Base-by-base conservation (phyloP, 1,140 invertebrate species). In the Pantala flavescens region DNA sequence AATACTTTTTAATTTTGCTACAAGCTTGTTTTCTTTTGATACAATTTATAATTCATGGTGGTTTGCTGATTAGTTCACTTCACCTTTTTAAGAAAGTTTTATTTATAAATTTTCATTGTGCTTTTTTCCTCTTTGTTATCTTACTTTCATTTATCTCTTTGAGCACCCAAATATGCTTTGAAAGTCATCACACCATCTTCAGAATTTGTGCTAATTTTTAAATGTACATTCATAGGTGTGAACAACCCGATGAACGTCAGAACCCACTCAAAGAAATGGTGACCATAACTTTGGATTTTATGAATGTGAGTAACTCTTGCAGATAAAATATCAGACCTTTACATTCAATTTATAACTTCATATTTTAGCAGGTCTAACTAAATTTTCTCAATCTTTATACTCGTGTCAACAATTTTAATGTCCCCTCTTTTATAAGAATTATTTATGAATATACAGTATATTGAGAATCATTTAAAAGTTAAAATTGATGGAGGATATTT, bases 151-250 rank as follows among this genome's bases (percentile, higher is more conserved):
- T 63, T 21, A 63, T 63, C 49, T 36, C 28, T 21, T 63, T 63
- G 49, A 21, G 12, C 49, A 7, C 49, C 49, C n/a, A 63, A 14
- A 63, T 7, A 19, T 63, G 14, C 49, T 63, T 63, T 7, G n/a
- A 63, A 63, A 19, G n/a, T 63, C 49, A 63, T 63, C 49, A 63
- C 49, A 63, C 49, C 49, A 63, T 63, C 49, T 63, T 63, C 49
- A 63, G 3, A 63, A 63, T 12, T 63, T 63, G 16, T 63, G 49
- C 49, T 63, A 63, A 63, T 63, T 63, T 16, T 63, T 3, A 63
- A 63, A 63, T 63, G 49, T 63, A 63, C 49, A 63, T 63, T 63
- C 49, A 63, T 63, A 63, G 49, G 49, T 63, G 49, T 63, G 49
- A 63, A 7, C 49, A 63, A 19, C 49, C 49, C 3, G 28, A 63